Percentiles rank a stretch among this genome's conserved stretches.
Conservation (phyloP, 2,888 invertebrate genomes). For the Bibio marci region DNA sequence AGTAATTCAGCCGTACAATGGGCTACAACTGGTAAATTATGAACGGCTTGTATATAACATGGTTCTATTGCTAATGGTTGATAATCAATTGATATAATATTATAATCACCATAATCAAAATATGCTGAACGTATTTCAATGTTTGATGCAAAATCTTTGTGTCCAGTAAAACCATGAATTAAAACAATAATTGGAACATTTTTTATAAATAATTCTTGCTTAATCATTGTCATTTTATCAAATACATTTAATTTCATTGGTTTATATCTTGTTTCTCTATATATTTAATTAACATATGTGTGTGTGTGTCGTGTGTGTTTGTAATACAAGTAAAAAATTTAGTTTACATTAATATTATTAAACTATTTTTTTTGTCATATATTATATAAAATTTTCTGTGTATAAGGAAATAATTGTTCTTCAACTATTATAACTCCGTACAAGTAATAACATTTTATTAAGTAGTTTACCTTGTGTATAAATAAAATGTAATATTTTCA, state of each 20-base stretch:
- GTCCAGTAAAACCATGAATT: conserved; percentile 46
- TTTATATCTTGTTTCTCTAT: conserved; percentile 19
- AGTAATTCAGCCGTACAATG: conserved; percentile 41
- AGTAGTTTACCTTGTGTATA: conserved; percentile 35
- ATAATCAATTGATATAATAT: conserved; percentile 45
- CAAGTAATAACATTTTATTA: no score
- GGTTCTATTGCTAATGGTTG: conserved; percentile 37
- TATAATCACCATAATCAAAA: conserved; percentile 36
- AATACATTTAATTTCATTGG: conserved; percentile 32
- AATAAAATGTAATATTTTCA: conserved; percentile 37
- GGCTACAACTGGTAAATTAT: conserved; percentile 39
- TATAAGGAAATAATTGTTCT: no score
- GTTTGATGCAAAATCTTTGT: conserved; percentile 40
- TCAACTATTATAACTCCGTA: no score
- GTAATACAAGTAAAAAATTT: no score
- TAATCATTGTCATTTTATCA: conserved; percentile 24
- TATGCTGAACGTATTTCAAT: conserved; percentile 41
- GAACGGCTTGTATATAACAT: conserved; percentile 40
- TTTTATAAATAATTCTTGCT: conserved; percentile 4
- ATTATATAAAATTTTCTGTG: no score
- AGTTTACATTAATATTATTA: no score
- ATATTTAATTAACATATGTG: no score
- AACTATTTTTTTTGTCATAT: no score
- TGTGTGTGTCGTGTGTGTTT: no score
- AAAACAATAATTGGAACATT: conserved; percentile 36